Conservation (phyloP, 23 tunicate genomes). For the Botrylloides violaceus region DNA sequence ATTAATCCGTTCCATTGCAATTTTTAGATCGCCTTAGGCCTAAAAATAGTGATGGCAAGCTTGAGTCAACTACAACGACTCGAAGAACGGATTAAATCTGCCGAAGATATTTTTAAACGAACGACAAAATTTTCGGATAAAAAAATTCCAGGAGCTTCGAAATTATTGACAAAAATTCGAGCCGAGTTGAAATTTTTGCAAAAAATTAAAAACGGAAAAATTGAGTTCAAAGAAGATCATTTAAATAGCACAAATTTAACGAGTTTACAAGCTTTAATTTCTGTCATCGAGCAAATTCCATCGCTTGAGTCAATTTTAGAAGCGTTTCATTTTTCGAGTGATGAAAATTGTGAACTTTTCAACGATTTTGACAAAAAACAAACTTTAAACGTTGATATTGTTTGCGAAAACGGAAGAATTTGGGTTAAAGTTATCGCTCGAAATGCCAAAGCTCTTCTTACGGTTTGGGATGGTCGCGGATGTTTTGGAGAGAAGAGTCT, state of each 20-base stretch:
- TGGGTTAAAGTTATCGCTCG: conserved; percentile 80
- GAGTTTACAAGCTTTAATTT: conserved; percentile 39
- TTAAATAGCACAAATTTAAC: conserved; percentile 58
- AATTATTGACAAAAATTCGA: conserved; percentile 30
- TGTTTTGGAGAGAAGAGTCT: conserved; percentile 66
- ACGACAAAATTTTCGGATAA: neutral
- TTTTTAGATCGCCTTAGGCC: too few relatives aligned
- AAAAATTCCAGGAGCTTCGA: conserved; percentile 24
- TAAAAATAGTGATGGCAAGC: neutral
- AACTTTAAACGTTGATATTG: conserved; percentile 59
- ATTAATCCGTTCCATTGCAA: too few relatives aligned
- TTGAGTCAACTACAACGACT: neutral
- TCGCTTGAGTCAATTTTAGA: conserved; percentile 26
- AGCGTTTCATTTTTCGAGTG: neutral
- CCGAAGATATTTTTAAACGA: conserved; percentile 20
- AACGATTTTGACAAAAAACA: conserved; percentile 7
- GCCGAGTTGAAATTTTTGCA: conserved; percentile 40
- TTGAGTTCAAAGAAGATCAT: conserved; percentile 53
- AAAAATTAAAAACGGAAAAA: conserved; percentile 36
- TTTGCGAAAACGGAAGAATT: conserved; percentile 35
- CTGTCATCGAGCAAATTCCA: conserved; percentile 12
- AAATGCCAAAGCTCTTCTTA: conserved; percentile 42
- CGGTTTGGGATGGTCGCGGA: conserved; percentile 51
- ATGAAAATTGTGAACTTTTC: neutral
- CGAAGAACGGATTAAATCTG: neutral